Evolutionary conservation across 2,888 invertebrate genomes (phyloP).

Genomic region (Drosophila meridiana): DNA sequence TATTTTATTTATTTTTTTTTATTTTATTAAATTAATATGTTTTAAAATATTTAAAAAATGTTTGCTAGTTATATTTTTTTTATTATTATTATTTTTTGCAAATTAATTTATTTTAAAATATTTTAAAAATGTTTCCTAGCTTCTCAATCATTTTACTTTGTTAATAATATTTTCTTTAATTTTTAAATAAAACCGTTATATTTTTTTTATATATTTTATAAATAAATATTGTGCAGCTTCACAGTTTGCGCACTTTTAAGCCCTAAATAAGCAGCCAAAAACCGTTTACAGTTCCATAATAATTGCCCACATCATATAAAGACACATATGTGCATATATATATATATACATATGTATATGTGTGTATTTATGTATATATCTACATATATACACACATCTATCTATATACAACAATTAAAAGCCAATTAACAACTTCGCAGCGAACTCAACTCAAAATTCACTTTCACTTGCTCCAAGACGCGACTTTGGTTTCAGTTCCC

Average conservation of each 20-base stretch:
- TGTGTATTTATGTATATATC: neutral
- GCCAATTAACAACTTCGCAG: slow-evolving; percentile 70
- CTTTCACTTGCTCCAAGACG: slow-evolving; percentile 62
- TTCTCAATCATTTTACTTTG: no score
- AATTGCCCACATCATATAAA: neutral
- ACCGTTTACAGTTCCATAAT: neutral
- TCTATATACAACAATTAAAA: slow-evolving; percentile 64
- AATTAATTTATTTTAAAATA: no score
- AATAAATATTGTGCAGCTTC: neutral
- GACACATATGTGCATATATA: neutral
- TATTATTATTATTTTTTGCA: no score
- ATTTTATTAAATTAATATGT: no score
- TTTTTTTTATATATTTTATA: neutral
- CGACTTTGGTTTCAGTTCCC: slow-evolving; percentile 15
- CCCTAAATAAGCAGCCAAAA: neutral
- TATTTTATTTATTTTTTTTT: no score
- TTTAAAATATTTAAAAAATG: no score
- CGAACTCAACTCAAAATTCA: slow-evolving; percentile 51
- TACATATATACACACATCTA: neutral
- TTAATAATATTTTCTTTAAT: no score
- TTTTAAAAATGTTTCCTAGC: no score
- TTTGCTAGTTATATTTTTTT: no score
- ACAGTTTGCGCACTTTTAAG: neutral
- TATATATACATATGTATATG: neutral
- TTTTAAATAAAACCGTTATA: no score